Base-by-base conservation (phyloP, 2,797 vertebrate species). In the Apogon hyalosoma region DNA sequence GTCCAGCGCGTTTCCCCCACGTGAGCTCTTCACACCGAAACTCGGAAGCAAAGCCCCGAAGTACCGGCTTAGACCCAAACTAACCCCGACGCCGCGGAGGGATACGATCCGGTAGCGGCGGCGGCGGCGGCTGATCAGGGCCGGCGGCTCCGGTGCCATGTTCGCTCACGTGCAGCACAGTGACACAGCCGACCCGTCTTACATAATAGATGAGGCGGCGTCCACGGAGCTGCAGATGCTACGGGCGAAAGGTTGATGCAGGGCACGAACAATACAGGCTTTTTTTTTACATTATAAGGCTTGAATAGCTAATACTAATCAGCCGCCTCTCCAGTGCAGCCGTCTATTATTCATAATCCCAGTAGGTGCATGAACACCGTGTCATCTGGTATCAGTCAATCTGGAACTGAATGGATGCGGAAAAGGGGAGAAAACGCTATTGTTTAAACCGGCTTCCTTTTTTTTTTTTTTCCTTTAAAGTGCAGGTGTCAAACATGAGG, bases 141-240 rank as follows among this genome's bases (percentile, higher is more conserved):
- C 58, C 54, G n/a, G 71, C 7, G 50, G 65, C 54, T 36, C 8
- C 41, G 47, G 74, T 68, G 63, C 47, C 12, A 21, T 46, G 73
- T 48, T 47, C 41, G 69, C 73, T 74, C 79, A 71, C 68, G 56
- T 67, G 79, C 71, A 28, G 36, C 33, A 54, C 76, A 36, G 65
- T 49, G 73, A 75, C 80, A 83, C 12, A 6, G 59, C 48, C 48
- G 40, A 77, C 67, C 80, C 82, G 52, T 88, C 80, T 88, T 87
- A 53, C 58, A 83, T 87, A 76, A 88, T 85, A 78, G 50, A 92
- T 88, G 71, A 42, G 61, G 36, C 59, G 56, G 76, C 88, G 87
- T 85, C 84, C 78, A 63, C 55, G 73, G 77, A 65, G 75, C 76
- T 61, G 74, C 60, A 69, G 69, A 63, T 43, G 71, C 79, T 77